phyloP scores from a whole-genome alignment of 2,113 vertebrate genomes.

The Corythaeola cristata region DNA sequence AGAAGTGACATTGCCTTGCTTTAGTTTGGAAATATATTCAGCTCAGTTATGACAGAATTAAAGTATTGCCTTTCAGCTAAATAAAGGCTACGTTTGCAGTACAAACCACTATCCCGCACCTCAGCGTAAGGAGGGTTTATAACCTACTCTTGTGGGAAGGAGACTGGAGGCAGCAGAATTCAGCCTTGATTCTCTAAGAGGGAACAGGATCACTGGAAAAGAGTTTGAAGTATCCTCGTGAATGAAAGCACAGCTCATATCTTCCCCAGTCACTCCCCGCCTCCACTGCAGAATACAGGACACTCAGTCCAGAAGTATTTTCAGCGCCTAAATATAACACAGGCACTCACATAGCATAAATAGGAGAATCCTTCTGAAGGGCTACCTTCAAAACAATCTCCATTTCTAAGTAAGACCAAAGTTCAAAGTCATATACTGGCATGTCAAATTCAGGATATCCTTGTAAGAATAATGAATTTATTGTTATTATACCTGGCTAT shows the following conservation, averaged over 20 bases:
- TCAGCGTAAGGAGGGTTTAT: background rate
- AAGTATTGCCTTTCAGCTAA: background rate
- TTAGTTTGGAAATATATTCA: background rate
- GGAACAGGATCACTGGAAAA: background rate
- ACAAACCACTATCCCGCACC: background rate
- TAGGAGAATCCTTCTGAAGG: constrained; percentile 45
- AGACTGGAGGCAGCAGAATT: background rate
- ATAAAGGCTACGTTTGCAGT: background rate
- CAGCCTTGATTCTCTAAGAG: background rate
- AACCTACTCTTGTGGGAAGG: background rate
- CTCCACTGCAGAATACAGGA: background rate
- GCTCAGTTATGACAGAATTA: background rate
- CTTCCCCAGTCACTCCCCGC: background rate
- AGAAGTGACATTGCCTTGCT: background rate
- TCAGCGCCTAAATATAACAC: constrained; percentile 50
- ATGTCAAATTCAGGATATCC: constrained; percentile 14
- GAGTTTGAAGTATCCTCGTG: background rate
- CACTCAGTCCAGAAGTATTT: constrained; percentile 20
- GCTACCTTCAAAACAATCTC: constrained; percentile 8
- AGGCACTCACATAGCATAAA: background rate
- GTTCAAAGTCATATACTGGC: background rate
- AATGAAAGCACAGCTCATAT: background rate
- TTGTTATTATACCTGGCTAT: background rate
- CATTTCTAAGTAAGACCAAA: background rate
- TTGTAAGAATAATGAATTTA: background rate